These are phyloP conservation scores for Pachycephus smyrnensis DNA, from an alignment of 2,888 invertebrate genomes.

Conservation along the genomic window DNA sequence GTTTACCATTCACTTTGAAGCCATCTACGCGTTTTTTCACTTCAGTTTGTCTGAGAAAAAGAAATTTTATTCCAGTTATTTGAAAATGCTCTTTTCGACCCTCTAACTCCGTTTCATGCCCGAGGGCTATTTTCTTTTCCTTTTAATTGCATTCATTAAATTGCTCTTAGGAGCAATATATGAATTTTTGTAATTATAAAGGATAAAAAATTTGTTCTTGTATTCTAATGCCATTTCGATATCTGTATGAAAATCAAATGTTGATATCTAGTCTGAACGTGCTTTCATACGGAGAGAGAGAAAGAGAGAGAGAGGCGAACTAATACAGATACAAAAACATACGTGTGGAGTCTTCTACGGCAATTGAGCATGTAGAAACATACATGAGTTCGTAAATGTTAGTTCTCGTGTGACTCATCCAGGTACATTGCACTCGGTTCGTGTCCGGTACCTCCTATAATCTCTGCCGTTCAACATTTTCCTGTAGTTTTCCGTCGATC, in stretches of 20 bases:
- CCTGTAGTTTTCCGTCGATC: not conserved
- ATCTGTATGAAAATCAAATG: not conserved
- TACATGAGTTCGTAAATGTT: constrained; percentile 32
- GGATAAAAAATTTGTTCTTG: no score
- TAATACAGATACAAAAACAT: not conserved
- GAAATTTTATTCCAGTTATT: not conserved
- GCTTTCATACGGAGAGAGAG: not conserved
- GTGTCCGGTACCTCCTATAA: constrained; percentile 38
- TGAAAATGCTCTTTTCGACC: not conserved
- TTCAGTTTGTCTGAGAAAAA: not conserved
- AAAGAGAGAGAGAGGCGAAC: no score
- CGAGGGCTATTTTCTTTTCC: not conserved
- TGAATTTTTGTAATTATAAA: no score
- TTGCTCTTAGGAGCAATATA: no score
- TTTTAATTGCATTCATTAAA: no score
- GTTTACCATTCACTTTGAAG: not conserved
- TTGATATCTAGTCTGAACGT: not conserved
- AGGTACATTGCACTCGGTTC: constrained; percentile 60
- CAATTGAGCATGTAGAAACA: not conserved
- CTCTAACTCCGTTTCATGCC: constrained; percentile 30
- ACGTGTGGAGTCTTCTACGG: no score
- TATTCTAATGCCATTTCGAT: not conserved
- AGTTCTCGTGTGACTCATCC: constrained; percentile 54
- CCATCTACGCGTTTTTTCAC: not conserved
- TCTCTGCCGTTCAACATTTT: not conserved